Conservation (phyloP, 2,888 invertebrate genomes). For the Anoplius nigerrimus region DNA sequence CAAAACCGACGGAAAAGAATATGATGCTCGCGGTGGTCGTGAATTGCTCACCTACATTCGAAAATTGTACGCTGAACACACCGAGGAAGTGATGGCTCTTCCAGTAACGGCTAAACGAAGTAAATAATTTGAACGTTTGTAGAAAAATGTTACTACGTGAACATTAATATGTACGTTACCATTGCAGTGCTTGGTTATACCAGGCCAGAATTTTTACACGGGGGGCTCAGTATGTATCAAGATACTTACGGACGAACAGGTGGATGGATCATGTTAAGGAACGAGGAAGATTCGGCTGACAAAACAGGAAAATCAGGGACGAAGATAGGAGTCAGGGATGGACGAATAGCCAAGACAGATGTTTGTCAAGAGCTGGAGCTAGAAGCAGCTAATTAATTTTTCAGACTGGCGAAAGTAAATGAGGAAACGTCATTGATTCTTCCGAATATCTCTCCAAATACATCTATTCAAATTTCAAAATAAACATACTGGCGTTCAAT, state of each 20-base stretch:
- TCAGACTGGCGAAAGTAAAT: too few relatives aligned
- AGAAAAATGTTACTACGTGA: neutral
- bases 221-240: constrained; percentile 60
- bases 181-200: constrained; percentile 61
- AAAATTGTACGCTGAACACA: constrained; percentile 54
- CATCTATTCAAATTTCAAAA: too few relatives aligned
- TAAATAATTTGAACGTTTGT: constrained; percentile 25
- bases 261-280: constrained; percentile 54
- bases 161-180: constrained; percentile 9
- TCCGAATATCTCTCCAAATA: too few relatives aligned
- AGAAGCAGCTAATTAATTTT: too few relatives aligned
- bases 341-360: too few relatives aligned
- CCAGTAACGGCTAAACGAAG: constrained; percentile 60
- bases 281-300: too few relatives aligned
- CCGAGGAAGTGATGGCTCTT: constrained; percentile 53
- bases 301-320: too few relatives aligned
- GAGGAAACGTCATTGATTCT: too few relatives aligned
- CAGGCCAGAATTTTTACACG: constrained; percentile 50
- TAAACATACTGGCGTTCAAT: too few relatives aligned
- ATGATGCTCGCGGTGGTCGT: constrained; percentile 19
- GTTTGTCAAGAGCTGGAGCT: too few relatives aligned
- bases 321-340: too few relatives aligned
- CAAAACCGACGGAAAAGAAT: constrained; percentile 19
- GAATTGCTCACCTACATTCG: constrained; percentile 57
- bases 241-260: constrained; percentile 60